These are phyloP conservation scores for Zosterops pallidus DNA, from an alignment of 2,113 vertebrate genomes.

Conservation along the genomic window DNA sequence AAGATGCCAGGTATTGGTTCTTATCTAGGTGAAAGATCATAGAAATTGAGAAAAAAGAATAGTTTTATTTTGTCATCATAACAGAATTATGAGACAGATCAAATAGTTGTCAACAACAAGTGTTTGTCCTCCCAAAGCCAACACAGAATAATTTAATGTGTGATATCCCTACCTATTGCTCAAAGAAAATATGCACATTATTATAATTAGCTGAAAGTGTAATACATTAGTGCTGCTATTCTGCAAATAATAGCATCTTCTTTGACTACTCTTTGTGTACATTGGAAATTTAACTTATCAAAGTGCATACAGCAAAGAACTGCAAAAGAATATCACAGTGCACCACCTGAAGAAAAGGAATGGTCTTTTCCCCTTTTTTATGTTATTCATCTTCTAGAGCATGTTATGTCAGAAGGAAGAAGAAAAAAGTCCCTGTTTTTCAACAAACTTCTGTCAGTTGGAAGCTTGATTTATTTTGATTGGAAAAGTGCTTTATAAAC, in stretches of 20 bases:
- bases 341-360: not conserved
- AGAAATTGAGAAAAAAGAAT: constrained; percentile 73
- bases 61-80: constrained; percentile 72
- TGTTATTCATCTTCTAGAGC: not conserved
- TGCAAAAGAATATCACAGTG: not conserved
- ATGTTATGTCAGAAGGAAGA: not conserved
- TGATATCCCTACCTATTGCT: constrained; percentile 28
- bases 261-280: not conserved
- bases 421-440: not conserved
- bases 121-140: constrained; percentile 73
- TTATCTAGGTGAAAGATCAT: constrained; percentile 82
- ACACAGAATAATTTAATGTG: constrained; percentile 62
- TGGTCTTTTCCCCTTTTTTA: not conserved
- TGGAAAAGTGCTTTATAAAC: not conserved
- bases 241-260: constrained; percentile 16
- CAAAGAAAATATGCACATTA: constrained; percentile 30
- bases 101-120: constrained; percentile 78
- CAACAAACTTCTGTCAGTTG: not conserved
- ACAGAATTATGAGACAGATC: constrained; percentile 73
- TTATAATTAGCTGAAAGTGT: constrained; percentile 59
- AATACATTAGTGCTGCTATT: not conserved
- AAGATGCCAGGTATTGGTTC: constrained; percentile 81
- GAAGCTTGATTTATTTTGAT: not conserved
- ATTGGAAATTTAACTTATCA: not conserved
- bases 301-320: not conserved